phyloP scores from a whole-genome alignment of 2,797 vertebrate genomes.

The Sarcoramphus papa region DNA sequence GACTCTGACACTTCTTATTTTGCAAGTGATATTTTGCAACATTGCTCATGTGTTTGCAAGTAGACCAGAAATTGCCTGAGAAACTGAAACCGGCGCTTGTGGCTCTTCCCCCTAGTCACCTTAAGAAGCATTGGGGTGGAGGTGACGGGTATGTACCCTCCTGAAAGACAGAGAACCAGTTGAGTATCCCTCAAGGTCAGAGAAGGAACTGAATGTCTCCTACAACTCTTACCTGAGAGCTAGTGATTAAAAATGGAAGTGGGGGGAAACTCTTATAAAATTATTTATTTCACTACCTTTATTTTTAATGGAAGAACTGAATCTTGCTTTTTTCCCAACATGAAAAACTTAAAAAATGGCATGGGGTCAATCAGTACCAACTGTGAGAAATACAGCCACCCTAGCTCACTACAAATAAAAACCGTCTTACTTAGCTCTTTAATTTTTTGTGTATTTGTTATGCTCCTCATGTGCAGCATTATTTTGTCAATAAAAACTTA shows the following conservation, averaged over 20 bases:
- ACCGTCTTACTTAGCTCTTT: background rate
- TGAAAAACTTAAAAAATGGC: background rate
- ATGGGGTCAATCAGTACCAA: background rate
- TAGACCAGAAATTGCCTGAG: background rate
- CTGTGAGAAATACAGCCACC: background rate
- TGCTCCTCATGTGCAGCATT: background rate
- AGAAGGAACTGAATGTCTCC: background rate
- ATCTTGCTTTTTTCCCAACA: background rate
- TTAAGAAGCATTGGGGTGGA: rapidly evolving
- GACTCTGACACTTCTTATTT: background rate
- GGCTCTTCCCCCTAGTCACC: background rate
- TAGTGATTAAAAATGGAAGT: background rate
- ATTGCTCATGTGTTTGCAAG: background rate
- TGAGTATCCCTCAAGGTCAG: background rate
- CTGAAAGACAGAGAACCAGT: background rate
- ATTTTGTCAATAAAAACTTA: background rate
- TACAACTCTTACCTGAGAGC: background rate
- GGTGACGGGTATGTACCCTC: background rate
- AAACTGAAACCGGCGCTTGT: background rate
- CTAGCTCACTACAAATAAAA: background rate
- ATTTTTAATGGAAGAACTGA: background rate
- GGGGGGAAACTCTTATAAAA: background rate
- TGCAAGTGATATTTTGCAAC: background rate
- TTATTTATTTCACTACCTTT: background rate
- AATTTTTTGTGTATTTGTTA: background rate